These are phyloP conservation scores for Strigamia crassipes DNA, from an alignment of 2,888 invertebrate genomes.

Conservation along the genomic window DNA sequence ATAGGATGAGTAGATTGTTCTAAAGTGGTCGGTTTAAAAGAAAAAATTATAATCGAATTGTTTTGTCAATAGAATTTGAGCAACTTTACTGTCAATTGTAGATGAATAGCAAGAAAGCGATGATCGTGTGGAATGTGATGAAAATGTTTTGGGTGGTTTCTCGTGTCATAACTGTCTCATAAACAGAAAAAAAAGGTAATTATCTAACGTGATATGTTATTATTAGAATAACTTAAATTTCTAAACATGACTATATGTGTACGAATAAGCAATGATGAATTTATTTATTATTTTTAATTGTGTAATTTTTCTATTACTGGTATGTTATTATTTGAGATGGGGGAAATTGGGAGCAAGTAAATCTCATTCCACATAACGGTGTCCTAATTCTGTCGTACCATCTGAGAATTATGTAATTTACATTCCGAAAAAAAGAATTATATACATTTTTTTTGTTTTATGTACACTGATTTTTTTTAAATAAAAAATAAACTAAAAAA, in stretches of 20 bases:
- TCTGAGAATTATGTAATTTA: slow-evolving; percentile 16
- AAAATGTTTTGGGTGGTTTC: slow-evolving; percentile 19
- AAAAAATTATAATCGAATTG: background rate
- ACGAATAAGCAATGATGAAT: background rate
- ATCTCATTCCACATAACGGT: background rate
- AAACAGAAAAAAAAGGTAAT: background rate
- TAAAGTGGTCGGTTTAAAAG: background rate
- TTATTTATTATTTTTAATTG: background rate
- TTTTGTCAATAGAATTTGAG: background rate
- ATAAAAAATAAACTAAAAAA: background rate
- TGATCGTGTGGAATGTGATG: background rate
- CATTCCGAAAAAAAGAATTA: background rate
- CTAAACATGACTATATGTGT: background rate
- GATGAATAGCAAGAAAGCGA: background rate
- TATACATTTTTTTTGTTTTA: background rate
- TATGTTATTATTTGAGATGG: background rate
- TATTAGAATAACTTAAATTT: background rate
- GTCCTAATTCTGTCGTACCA: slow-evolving; percentile 17
- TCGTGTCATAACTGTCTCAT: background rate
- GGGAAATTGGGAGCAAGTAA: background rate
- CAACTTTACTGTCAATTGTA: background rate
- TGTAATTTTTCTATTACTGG: background rate
- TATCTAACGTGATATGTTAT: background rate
- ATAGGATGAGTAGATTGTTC: background rate
- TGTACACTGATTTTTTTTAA: slow-evolving; percentile 20